These are phyloP conservation scores for Zootoca vivipara DNA, from an alignment of 2,113 vertebrate species.

Conservation along the genomic window DNA sequence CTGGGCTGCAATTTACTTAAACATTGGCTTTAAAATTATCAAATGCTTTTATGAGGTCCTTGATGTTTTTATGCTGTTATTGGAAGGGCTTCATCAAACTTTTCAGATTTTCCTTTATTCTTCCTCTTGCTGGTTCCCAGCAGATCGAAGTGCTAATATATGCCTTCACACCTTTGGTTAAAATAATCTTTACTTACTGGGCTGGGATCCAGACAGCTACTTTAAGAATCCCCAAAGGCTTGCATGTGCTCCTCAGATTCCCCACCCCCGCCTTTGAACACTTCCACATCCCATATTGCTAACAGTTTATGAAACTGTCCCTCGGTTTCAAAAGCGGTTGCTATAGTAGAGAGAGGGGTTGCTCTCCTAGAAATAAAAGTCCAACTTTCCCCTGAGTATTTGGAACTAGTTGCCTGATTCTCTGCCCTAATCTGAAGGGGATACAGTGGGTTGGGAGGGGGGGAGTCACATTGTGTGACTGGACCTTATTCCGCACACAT, in stretches of 20 bases:
- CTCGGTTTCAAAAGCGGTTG: no score
- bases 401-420: no score
- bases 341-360: no score
- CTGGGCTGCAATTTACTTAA: constrained; percentile 8
- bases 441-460: no score
- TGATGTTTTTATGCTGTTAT: background rate
- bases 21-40: constrained; percentile 7
- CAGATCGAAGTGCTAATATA: background rate
- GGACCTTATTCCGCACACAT: no score
- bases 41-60: background rate
- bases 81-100: background rate
- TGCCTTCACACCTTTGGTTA: background rate
- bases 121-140: background rate
- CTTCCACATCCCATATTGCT: background rate
- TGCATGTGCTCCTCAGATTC: background rate
- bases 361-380: no score
- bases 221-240: background rate
- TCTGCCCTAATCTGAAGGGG: no score
- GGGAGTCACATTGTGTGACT: no score
- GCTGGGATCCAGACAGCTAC: background rate
- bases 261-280: background rate
- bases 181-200: background rate
- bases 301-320: background rate
- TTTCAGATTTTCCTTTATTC: background rate
- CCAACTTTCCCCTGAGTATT: no score